phyloP scores from a whole-genome alignment of 2,888 invertebrate genomes.

The Bruchidius siliquastri region DNA sequence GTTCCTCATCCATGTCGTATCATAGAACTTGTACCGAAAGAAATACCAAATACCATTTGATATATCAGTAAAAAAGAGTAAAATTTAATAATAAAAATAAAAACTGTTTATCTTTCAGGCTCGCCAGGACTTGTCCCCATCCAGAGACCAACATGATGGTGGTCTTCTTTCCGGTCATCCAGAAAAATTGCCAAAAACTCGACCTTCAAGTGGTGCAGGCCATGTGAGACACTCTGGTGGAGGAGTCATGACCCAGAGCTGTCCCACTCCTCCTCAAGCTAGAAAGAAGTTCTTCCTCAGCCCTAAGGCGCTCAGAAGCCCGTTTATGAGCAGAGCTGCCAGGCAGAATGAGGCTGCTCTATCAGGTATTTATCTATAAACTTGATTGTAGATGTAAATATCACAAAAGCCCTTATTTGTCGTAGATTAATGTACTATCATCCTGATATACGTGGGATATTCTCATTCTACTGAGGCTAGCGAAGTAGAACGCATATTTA shows the following conservation, averaged over 20 bases:
- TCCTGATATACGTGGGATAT: no score
- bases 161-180: constrained; percentile 41
- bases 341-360: constrained; percentile 51
- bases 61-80: no score
- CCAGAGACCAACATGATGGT: constrained; percentile 11
- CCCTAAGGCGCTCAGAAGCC: constrained; percentile 73
- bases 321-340: constrained; percentile 58
- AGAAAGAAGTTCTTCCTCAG: constrained; percentile 78
- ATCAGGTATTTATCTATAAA: constrained; percentile 58
- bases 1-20: no score
- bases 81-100: no score
- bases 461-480: no score
- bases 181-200: constrained; percentile 57
- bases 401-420: no score
- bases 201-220: constrained; percentile 49
- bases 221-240: constrained; percentile 29
- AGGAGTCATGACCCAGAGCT: constrained; percentile 65
- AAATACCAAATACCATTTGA: no score
- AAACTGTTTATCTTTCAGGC: constrained; percentile 20
- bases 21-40: no score
- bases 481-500: no score
- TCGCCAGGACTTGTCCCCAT: constrained; percentile 32
- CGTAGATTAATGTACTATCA: no score
- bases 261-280: constrained; percentile 74
- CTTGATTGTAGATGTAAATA: no score